Percentiles rank a stretch among this genome's conserved stretches.
These are phyloP conservation scores for Anastatus disparis DNA, from an alignment of 1,140 invertebrate species.

Conservation along the genomic window DNA sequence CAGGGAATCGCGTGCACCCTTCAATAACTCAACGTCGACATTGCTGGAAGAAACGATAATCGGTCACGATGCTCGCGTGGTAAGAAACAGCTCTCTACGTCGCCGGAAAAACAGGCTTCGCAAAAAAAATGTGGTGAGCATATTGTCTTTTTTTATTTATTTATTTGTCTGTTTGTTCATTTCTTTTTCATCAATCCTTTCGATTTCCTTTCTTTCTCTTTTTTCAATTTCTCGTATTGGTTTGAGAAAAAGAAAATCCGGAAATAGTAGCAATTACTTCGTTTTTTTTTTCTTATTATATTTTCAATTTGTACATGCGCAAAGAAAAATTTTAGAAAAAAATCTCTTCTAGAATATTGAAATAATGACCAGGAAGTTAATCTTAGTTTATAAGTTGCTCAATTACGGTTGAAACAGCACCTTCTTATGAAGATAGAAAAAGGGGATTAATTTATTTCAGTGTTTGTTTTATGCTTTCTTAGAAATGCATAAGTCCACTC, in stretches of 20 bases:
- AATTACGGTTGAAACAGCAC: no score
- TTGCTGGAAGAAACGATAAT: slow-evolving; percentile 60
- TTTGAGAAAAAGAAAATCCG: not conserved
- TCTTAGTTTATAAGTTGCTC: no score
- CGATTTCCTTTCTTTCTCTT: not conserved
- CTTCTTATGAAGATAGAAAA: no score
- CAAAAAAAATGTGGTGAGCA: slow-evolving; percentile 69
- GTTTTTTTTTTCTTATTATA: not conserved
- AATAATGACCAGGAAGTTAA: no score
- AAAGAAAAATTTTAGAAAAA: no score
- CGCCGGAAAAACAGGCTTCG: slow-evolving; percentile 77
- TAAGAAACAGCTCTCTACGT: slow-evolving; percentile 69
- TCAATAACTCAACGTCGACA: slow-evolving; percentile 64
- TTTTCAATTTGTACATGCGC: no score
- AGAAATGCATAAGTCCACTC: no score
- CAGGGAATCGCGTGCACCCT: slow-evolving; percentile 57
- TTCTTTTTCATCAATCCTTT: not conserved
- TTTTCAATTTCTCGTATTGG: not conserved
- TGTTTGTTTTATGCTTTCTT: no score
- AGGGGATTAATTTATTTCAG: no score
- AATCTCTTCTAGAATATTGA: no score
- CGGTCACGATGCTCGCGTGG: slow-evolving; percentile 57
- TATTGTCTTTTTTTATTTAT: not conserved
- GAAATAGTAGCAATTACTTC: not conserved
- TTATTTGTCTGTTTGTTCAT: no score